Evolutionary conservation across 2,888 invertebrate species (phyloP).

Genomic region (Nomada fabriciana): DNA sequence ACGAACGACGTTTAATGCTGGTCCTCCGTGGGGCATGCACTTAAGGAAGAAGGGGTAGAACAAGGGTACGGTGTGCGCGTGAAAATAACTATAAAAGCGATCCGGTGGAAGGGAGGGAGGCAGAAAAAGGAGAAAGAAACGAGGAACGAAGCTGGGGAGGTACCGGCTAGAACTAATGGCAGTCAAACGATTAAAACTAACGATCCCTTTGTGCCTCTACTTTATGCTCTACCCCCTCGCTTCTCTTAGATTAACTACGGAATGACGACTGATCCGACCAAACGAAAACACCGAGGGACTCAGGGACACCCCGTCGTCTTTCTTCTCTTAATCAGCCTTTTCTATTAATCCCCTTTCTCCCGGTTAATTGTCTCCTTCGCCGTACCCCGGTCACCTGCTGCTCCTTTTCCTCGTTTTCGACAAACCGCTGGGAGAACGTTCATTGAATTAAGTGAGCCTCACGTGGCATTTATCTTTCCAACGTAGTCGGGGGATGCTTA

Average conservation of each 20-base stretch:
- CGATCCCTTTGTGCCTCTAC: constrained; percentile 71
- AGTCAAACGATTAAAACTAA: constrained; percentile 77
- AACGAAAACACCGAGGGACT: constrained; percentile 61
- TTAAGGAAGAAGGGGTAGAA: constrained; percentile 50
- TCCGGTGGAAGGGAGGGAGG: not conserved
- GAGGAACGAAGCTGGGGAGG: not conserved
- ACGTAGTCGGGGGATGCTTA: not conserved
- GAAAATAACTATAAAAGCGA: constrained; percentile 22
- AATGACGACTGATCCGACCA: constrained; percentile 70
- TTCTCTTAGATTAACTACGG: constrained; percentile 68
- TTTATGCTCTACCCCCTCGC: constrained; percentile 56
- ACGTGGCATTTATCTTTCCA: not conserved
- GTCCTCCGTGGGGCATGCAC: constrained; percentile 48
- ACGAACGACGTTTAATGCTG: constrained; percentile 63
- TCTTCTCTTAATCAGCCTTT: constrained; percentile 52
- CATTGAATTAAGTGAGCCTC: constrained; percentile 14
- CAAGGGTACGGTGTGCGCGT: constrained; percentile 16
- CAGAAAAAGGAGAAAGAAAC: not conserved
- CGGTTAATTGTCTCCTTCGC: constrained; percentile 42
- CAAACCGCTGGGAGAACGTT: not conserved
- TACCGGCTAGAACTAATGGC: constrained; percentile 70
- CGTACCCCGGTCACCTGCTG: not conserved
- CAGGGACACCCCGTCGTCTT: constrained; percentile 28
- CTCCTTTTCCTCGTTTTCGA: not conserved
- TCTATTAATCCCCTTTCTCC: constrained; percentile 49